Percentiles rank a stretch among this genome's conserved stretches.
phyloP scores from a whole-genome alignment of 2,888 invertebrate species.

The Ceraclea dissimilis region DNA sequence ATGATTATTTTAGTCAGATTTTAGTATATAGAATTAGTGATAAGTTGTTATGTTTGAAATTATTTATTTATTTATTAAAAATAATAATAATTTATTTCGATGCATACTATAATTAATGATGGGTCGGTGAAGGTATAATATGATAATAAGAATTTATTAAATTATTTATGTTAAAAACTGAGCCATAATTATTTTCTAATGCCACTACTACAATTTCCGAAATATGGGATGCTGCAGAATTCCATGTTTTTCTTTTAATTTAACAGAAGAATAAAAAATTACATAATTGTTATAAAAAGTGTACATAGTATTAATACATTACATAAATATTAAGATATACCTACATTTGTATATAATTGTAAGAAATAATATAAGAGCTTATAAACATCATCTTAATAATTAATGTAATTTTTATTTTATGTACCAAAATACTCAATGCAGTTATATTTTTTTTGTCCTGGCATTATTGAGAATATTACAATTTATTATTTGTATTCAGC shows the following conservation, averaged over 20 bases:
- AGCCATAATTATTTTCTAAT: neutral
- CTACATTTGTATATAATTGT: neutral
- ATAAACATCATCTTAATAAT: neutral
- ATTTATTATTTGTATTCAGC: no score
- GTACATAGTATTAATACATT: neutral
- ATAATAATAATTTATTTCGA: conserved; percentile 3
- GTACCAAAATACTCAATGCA: conserved; percentile 16
- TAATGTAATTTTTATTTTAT: neutral
- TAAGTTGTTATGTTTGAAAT: conserved; percentile 1
- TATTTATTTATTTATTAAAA: conserved; percentile 10
- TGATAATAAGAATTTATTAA: neutral
- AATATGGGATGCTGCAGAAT: conserved; percentile 3
- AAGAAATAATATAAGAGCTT: neutral
- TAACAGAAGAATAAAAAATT: neutral
- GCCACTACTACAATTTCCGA: neutral
- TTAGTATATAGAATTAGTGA: neutral
- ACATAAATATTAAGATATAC: neutral
- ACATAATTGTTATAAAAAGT: neutral
- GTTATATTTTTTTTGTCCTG: neutral
- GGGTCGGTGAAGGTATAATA: neutral
- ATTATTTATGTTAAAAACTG: neutral
- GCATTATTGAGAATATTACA: no score
- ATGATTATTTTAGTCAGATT: neutral
- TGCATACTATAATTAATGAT: neutral
- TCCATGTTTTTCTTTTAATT: neutral